Evolutionary conservation across 2,797 vertebrate genomes (phyloP).

Genomic region (Aplochiton taeniatus): DNA sequence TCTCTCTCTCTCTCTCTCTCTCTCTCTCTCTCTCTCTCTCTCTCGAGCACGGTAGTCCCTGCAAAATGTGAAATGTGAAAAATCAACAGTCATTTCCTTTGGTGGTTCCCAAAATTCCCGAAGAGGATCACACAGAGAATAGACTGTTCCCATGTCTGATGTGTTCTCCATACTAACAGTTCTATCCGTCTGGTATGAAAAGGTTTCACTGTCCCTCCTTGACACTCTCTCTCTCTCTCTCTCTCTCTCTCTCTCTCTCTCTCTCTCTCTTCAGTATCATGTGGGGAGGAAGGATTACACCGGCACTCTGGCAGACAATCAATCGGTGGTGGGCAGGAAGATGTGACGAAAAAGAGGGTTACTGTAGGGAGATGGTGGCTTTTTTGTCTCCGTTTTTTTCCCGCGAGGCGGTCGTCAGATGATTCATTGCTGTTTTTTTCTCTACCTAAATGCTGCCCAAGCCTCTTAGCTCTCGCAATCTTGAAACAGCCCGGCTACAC

Average conservation of each 20-base stretch:
- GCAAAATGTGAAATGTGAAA: no score
- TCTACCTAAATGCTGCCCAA: conserved; percentile 42
- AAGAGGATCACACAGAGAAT: no score
- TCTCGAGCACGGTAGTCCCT: background rate
- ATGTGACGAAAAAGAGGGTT: background rate
- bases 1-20: background rate
- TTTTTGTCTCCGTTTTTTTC: no score
- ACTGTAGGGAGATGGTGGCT: no score
- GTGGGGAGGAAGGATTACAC: background rate
- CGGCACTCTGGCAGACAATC: no score
- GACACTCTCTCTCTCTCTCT: conserved; percentile 1
- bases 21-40: conserved; percentile 6
- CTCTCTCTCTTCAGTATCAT: background rate
- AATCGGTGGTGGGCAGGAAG: background rate
- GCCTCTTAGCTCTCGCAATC: conserved; percentile 36
- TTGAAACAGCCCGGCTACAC: conserved; percentile 43
- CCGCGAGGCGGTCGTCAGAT: background rate
- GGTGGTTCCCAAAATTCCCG: no score
- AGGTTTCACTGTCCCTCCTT: no score
- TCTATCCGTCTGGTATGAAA: no score
- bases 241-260: conserved; percentile 13
- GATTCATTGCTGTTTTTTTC: conserved; percentile 46
- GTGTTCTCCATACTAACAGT: no score
- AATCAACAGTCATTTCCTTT: no score
- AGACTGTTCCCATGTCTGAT: no score